Percentiles rank a stretch among this genome's conserved stretches.
Conservation (phyloP, 2,888 invertebrate genomes). For the Trachelus troglodyta region DNA sequence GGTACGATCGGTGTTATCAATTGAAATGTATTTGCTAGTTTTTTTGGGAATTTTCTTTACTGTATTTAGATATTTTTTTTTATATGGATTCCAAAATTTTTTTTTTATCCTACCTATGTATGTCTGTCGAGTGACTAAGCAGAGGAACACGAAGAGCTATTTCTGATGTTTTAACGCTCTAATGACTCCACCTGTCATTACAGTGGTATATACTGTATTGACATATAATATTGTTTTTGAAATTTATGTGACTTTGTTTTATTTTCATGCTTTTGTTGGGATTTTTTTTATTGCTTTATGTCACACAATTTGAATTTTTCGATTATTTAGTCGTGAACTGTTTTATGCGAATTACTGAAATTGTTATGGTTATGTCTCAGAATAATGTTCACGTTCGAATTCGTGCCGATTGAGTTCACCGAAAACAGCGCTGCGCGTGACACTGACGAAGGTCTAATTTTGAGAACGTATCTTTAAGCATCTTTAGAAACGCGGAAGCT, state of each 20-base stretch:
- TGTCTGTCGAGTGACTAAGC: not conserved
- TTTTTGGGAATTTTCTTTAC: not conserved
- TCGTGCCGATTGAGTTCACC: not conserved
- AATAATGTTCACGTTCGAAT: not conserved
- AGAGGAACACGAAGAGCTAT: not conserved
- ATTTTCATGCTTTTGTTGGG: too few relatives aligned
- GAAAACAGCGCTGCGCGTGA: not conserved
- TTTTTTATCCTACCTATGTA: not conserved
- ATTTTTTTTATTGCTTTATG: too few relatives aligned
- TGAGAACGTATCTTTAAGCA: not conserved
- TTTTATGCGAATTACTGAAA: not conserved
- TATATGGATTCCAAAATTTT: too few relatives aligned
- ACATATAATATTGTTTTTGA: not conserved
- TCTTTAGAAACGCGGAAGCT: not conserved
- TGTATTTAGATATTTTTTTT: not conserved
- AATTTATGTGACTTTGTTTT: not conserved
- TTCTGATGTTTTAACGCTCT: not conserved
- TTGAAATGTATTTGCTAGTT: not conserved
- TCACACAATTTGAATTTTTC: not conserved
- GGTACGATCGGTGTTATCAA: not conserved
- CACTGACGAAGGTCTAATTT: constrained; percentile 9
- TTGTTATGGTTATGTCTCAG: not conserved
- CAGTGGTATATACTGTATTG: not conserved
- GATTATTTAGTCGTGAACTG: not conserved
- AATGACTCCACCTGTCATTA: not conserved